Conservation (phyloP, 2,113 vertebrate species). For the Poecilia latipinna region DNA sequence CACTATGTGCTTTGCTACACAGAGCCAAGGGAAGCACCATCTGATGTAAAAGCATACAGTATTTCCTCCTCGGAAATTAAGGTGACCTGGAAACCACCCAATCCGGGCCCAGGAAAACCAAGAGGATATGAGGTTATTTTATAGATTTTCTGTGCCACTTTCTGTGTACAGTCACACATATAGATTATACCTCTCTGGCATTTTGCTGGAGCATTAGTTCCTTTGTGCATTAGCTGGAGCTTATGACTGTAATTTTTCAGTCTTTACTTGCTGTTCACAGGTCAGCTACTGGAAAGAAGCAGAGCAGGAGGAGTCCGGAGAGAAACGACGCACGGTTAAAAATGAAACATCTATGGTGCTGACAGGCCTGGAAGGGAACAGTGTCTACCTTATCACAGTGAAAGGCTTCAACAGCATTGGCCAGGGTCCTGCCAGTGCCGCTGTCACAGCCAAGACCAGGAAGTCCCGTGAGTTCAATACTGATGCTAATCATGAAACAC, state of each 20-base stretch:
- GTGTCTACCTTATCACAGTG: conserved; percentile 87
- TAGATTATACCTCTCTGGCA: not conserved
- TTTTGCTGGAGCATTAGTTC: not conserved
- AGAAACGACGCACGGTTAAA: conserved; percentile 86
- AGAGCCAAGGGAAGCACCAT: conserved; percentile 92
- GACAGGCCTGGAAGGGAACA: conserved; percentile 90
- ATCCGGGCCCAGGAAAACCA: conserved; percentile 90
- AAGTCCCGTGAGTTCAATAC: conserved; percentile 87
- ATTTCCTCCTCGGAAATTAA: conserved; percentile 92
- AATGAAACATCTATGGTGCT: conserved; percentile 89
- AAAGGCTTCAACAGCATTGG: conserved; percentile 94
- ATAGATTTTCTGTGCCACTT: conserved; percentile 13
- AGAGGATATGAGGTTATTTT: conserved; percentile 92
- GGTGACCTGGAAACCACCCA: conserved; percentile 88
- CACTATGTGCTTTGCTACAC: conserved; percentile 55
- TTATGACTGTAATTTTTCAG: not conserved
- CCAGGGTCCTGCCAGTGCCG: conserved; percentile 86
- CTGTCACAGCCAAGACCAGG: conserved; percentile 85
- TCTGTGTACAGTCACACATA: not conserved
- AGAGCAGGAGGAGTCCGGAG: conserved; percentile 87
- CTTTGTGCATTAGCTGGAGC: not conserved
- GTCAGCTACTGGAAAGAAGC: conserved; percentile 91
- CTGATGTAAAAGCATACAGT: conserved; percentile 87
- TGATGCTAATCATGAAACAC: conserved; percentile 40
- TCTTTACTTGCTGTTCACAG: conserved; percentile 71